These are phyloP conservation scores for Notoglanidium macrostoma DNA, from an alignment of 2,797 vertebrate genomes.

Conservation along the genomic window DNA sequence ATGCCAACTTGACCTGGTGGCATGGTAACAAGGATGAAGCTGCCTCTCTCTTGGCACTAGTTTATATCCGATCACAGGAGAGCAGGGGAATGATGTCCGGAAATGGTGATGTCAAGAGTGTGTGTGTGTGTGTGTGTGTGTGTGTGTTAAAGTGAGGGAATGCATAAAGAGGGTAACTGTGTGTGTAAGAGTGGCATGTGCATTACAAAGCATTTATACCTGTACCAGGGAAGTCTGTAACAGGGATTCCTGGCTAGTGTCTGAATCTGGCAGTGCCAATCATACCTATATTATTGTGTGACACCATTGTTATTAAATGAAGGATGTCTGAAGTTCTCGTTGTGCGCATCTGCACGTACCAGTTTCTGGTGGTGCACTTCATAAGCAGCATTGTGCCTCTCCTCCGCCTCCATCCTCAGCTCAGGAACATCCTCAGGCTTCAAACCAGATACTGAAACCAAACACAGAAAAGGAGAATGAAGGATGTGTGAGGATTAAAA, in stretches of 20 bases:
- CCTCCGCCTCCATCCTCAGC: slow-evolving; percentile 90
- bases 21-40: slow-evolving; percentile 61
- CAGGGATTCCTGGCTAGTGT: not conserved
- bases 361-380: slow-evolving; percentile 98
- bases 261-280: not conserved
- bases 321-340: not conserved
- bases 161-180: not conserved
- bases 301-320: not conserved
- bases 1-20: slow-evolving; percentile 69
- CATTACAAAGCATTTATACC: no score
- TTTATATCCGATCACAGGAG: slow-evolving; percentile 50
- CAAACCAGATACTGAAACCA: slow-evolving; percentile 82
- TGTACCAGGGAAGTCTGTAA: not conserved
- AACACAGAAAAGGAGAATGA: not conserved
- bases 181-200: not conserved
- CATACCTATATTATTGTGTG: not conserved
- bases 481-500: not conserved
- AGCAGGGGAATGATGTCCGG: not conserved
- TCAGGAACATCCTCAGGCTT: slow-evolving; percentile 91
- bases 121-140: not conserved
- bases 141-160: not conserved
- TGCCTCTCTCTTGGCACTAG: slow-evolving; percentile 28
- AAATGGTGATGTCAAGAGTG: slow-evolving; percentile 13
- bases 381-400: slow-evolving; percentile 88
- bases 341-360: slow-evolving; percentile 67